Evolutionary conservation across 2,888 invertebrate genomes (phyloP), one percentile per base, ranked within the genome.

Genomic region (Ormyrus pomaceus): DNA sequence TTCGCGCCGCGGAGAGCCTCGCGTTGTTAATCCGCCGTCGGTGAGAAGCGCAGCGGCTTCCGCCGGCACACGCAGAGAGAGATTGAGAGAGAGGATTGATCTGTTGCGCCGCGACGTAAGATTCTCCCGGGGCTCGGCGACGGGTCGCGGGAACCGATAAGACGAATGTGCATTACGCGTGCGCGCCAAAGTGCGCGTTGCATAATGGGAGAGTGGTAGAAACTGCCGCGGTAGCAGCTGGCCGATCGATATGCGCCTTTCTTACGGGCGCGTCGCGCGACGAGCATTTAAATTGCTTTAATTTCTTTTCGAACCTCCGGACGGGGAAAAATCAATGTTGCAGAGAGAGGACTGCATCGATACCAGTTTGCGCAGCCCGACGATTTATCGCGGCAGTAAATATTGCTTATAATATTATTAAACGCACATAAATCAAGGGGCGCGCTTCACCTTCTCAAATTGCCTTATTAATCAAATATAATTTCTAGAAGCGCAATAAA

Each of bases 111-210:
- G 51, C 6, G 45, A 19, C 19, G 19, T 19, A 19, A 19, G 34
- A 46, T 73, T 73, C 10, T 48, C 13, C 53, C 5, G 8, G 48
- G 9, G 56, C 19, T 13, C 46, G 13, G 48, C 59, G 55, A 55
- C n/a, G 19, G 19, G 19, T 19, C n/a, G 59, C 51, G 46, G 45
- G 11, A 48, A 10, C 34, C 11, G 62, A 69, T 69, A 78, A 73
- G 68, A 73, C 73, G 73, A 66, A 68, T 61, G 65, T 50, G 64
- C 64, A 70, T 70, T 77, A 76, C 68, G 74, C 62, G 56, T 75
- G 66, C 66, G 59, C 59, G 46, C 46, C 11, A 19, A 19, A 19
- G 19, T 5, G 5, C 50, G 45, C 65, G 61, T 69, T 62, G 55
- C 69, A 61, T 76, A 69, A 69, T 69, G 56, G 53, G 11, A 7